Evolutionary conservation across 2,797 vertebrate genomes (phyloP).

Genomic region (Acanthiza pusilla): DNA sequence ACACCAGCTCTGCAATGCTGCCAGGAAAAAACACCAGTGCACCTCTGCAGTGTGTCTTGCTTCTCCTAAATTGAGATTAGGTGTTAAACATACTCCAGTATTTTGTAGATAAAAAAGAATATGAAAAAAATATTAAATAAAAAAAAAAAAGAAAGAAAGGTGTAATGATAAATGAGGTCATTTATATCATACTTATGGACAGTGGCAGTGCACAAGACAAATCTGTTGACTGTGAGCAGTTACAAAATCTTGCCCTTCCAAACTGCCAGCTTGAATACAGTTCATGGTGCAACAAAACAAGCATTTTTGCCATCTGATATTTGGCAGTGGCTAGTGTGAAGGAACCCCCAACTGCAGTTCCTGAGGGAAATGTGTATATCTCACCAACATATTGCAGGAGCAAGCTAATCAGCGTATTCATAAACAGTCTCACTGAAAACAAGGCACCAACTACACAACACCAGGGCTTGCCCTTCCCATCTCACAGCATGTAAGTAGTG

Average conservation of each 20-base stretch:
- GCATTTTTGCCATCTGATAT: background rate
- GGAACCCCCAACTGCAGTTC: background rate
- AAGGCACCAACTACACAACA: background rate
- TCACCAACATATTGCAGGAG: background rate
- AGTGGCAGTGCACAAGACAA: background rate
- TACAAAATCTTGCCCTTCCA: background rate
- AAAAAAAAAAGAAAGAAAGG: no score
- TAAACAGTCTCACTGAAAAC: background rate
- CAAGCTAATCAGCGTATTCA: background rate
- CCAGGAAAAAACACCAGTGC: background rate
- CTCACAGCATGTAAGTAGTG: background rate
- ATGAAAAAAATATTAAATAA: no score
- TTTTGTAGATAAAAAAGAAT: background rate
- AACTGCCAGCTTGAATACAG: background rate
- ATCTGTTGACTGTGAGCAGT: background rate
- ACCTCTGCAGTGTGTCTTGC: background rate
- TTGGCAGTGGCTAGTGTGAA: background rate
- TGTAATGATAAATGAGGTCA: background rate
- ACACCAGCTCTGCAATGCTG: background rate
- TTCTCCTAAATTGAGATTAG: background rate
- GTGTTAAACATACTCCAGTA: background rate
- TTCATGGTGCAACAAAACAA: background rate
- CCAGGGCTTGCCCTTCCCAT: background rate
- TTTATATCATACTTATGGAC: background rate
- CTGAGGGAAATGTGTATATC: background rate